These are phyloP conservation scores for Mus spicilegus DNA, from an alignment of 2,113 vertebrate genomes.

Conservation along the genomic window DNA sequence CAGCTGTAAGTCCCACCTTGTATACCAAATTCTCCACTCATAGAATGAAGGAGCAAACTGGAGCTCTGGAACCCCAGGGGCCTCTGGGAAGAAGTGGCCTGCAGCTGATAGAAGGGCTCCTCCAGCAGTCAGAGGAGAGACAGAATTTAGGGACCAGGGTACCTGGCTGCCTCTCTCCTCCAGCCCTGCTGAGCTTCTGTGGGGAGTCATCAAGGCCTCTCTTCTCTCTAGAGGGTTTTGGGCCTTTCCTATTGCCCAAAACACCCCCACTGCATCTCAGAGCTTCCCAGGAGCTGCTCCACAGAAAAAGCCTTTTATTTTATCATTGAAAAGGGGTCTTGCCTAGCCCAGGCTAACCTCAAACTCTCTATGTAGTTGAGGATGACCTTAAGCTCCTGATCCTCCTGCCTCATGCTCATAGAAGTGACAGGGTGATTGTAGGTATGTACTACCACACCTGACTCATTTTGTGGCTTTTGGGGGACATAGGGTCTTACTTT, in stretches of 20 bases:
- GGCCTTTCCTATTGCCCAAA: neutral
- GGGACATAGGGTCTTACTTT: neutral
- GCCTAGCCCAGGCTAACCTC: neutral
- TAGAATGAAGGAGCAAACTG: neutral
- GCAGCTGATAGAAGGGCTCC: neutral
- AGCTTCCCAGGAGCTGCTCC: neutral
- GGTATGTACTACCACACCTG: neutral
- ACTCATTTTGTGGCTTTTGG: neutral
- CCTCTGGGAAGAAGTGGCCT: neutral
- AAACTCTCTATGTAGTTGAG: neutral
- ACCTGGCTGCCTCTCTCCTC: fast-evolving
- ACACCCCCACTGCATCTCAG: fast-evolving
- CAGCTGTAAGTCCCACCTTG: neutral
- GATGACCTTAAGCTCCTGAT: neutral
- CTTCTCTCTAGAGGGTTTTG: neutral
- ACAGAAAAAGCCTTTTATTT: neutral
- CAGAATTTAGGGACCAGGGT: too few relatives aligned
- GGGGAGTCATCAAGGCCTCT: neutral
- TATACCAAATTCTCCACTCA: neutral
- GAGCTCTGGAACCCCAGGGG: fast-evolving
- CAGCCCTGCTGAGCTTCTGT: fast-evolving
- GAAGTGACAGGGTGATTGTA: neutral
- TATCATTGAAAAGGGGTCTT: neutral
- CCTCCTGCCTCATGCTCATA: neutral
- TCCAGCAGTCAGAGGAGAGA: neutral